These are phyloP conservation scores for Tetramorium parvispinum DNA, from an alignment of 1,140 invertebrate species.

Conservation along the genomic window DNA sequence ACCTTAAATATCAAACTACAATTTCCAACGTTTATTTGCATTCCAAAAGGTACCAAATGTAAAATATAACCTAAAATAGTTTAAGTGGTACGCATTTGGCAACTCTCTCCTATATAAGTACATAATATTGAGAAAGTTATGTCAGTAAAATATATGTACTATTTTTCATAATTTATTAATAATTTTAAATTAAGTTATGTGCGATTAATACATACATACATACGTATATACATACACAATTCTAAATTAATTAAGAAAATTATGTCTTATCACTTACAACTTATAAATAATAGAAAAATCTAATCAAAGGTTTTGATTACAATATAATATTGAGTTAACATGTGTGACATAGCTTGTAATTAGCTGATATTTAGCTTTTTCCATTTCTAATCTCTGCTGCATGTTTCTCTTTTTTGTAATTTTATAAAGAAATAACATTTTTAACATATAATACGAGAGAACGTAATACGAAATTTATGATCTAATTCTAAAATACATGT, in stretches of 20 bases:
- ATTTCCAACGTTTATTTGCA: too few species aligned
- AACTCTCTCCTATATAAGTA: too few species aligned
- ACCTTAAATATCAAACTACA: too few species aligned
- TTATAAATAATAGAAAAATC: not conserved
- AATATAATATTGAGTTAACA: not conserved
- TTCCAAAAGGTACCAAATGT: too few species aligned
- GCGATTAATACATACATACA: too few species aligned
- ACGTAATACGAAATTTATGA: not conserved
- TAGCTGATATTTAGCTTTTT: not conserved
- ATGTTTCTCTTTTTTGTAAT: not conserved
- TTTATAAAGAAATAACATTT: not conserved
- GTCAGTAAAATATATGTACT: not conserved
- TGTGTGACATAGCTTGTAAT: not conserved
- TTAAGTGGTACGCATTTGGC: too few species aligned
- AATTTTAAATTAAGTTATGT: not conserved
- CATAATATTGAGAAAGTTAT: not conserved
- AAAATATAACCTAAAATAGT: too few species aligned
- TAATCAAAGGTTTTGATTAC: not conserved
- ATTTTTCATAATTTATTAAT: not conserved
- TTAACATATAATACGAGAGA: not conserved
- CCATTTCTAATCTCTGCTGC: too few species aligned
- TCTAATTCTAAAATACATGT: slow-evolving; percentile 18
- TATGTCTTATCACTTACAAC: too few species aligned
- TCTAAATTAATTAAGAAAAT: too few species aligned
- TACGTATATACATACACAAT: too few species aligned